Evolutionary conservation across 2,888 invertebrate species (phyloP).

Genomic region (Meganola albula): DNA sequence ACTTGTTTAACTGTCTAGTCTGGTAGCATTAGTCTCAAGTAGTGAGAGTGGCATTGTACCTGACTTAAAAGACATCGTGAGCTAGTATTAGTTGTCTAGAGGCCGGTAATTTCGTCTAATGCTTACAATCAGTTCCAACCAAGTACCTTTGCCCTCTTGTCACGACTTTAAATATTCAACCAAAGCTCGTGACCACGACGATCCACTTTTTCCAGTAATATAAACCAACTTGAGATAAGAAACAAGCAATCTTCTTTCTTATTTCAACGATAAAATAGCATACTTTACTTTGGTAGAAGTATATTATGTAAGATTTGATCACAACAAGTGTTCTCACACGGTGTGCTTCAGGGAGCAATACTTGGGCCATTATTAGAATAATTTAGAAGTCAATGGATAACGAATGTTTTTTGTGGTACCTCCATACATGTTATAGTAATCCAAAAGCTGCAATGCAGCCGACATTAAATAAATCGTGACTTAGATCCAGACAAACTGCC

Average conservation of each 20-base stretch:
- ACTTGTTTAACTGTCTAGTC: too few species aligned
- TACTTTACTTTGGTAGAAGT: constrained; percentile 22
- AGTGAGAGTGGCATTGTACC: constrained; percentile 14
- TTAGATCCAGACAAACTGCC: too few species aligned
- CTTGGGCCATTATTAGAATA: constrained; percentile 29
- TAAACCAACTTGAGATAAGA: constrained; percentile 23
- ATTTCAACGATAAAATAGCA: constrained; percentile 26
- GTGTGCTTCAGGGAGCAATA: constrained; percentile 31
- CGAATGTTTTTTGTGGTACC: too few species aligned
- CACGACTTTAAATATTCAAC: constrained; percentile 45
- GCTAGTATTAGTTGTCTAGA: constrained; percentile 24
- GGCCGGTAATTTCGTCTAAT: constrained; percentile 46
- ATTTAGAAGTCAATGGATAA: too few species aligned
- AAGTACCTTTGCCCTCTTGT: constrained; percentile 48
- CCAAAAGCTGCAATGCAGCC: too few species aligned
- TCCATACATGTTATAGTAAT: too few species aligned
- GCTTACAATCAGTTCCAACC: constrained; percentile 49
- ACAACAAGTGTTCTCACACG: constrained; percentile 26
- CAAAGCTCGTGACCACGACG: constrained; percentile 49
- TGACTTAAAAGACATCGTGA: constrained; percentile 24
- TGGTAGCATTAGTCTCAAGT: too few species aligned
- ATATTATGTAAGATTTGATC: constrained; percentile 23
- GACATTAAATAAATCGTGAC: too few species aligned
- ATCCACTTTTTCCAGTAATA: constrained; percentile 49
- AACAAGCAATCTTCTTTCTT: constrained; percentile 26